Conservation (phyloP, 2,113 vertebrate species). For the Pteruthius melanotis region DNA sequence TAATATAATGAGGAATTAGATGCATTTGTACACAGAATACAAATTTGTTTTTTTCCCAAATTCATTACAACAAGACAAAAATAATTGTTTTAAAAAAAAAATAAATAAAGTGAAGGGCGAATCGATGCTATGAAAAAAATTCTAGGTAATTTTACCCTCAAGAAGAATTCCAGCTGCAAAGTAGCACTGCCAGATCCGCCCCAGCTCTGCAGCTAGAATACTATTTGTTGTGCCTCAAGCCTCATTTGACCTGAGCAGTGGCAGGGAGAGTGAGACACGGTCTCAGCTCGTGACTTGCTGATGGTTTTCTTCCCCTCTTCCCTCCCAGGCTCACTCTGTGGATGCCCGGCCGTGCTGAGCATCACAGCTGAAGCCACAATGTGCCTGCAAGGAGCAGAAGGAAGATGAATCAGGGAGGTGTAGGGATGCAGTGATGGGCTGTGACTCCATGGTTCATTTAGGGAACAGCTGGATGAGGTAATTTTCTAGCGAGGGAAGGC, state of each 20-base stretch:
- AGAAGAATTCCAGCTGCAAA: not conserved
- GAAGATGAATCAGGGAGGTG: not conserved
- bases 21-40: not conserved
- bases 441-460: not conserved
- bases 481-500: not conserved
- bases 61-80: not conserved
- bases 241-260: not conserved
- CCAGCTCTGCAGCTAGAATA: not conserved
- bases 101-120: not conserved
- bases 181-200: not conserved
- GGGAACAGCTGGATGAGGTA: not conserved
- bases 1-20: not conserved
- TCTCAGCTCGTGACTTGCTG: not conserved
- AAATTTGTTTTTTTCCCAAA: not conserved
- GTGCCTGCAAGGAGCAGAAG: not conserved
- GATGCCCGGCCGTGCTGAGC: not conserved
- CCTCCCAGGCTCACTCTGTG: not conserved
- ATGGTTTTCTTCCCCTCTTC: not conserved
- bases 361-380: not conserved
- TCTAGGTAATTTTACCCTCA: not conserved
- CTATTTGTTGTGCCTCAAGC: not conserved
- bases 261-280: not conserved
- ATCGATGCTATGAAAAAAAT: not conserved
- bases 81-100: not conserved
- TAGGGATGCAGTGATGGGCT: not conserved